Conservation (phyloP, 2,888 invertebrate species). For the Meta bourneti region DNA sequence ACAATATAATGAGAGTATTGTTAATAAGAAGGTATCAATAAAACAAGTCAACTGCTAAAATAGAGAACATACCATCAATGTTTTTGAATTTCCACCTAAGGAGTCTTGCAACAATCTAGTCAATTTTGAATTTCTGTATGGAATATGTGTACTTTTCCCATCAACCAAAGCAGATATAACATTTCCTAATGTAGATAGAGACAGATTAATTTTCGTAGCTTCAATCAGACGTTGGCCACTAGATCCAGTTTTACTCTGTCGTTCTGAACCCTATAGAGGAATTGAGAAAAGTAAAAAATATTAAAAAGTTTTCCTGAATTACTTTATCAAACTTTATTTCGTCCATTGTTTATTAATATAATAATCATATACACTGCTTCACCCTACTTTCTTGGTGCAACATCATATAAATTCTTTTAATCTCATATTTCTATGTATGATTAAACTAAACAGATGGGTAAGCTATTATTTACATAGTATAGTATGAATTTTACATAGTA, state of each 20-base stretch:
- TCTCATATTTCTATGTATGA: not conserved
- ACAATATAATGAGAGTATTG: too few species aligned
- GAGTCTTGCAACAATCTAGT: slow-evolving; percentile 97
- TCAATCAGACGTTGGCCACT: slow-evolving; percentile 95
- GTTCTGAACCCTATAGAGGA: slow-evolving; percentile 91
- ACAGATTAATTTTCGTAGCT: slow-evolving; percentile 98
- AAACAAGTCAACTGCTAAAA: not conserved
- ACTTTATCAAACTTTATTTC: too few species aligned
- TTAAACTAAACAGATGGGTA: not conserved
- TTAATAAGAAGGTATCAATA: too few species aligned
- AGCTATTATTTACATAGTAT: too few species aligned
- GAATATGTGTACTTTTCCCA: slow-evolving; percentile 97
- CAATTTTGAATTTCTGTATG: slow-evolving; percentile 98
- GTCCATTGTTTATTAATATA: too few species aligned
- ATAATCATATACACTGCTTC: too few species aligned
- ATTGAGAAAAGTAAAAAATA: not conserved
- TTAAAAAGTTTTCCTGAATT: too few species aligned
- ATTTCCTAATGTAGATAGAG: slow-evolving; percentile 97
- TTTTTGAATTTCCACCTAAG: slow-evolving; percentile 96
- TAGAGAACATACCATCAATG: slow-evolving; percentile 88
- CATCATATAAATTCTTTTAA: not conserved
- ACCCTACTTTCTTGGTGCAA: not conserved
- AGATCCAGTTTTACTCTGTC: slow-evolving; percentile 98
- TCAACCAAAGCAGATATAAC: slow-evolving; percentile 99
- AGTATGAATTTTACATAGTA: too few species aligned